These are phyloP conservation scores for Bombus turneri DNA, from an alignment of 1,140 invertebrate species.

Conservation along the genomic window DNA sequence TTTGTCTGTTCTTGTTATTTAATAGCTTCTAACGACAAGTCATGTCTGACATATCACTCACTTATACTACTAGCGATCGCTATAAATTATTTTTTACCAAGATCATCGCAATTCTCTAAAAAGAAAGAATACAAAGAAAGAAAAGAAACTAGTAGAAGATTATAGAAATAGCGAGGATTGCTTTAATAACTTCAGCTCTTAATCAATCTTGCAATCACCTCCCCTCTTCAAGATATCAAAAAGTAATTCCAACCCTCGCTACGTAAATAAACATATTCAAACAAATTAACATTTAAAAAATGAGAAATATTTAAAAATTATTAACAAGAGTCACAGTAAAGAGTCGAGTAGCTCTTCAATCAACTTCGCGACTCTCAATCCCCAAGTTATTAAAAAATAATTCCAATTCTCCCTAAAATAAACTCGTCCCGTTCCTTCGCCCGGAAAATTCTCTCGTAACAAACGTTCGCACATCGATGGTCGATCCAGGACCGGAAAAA, in stretches of 20 bases:
- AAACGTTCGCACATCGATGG: background rate
- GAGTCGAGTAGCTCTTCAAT: background rate
- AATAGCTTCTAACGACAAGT: too few relatives aligned
- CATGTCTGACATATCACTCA: background rate
- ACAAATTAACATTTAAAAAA: background rate
- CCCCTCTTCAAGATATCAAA: background rate
- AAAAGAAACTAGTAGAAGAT: too few relatives aligned
- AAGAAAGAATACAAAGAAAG: too few relatives aligned
- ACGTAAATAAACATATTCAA: too few relatives aligned
- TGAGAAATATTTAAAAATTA: background rate
- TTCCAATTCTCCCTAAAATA: background rate
- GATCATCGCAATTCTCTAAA: too few relatives aligned
- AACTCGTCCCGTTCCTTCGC: background rate
- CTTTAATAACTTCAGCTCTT: too few relatives aligned
- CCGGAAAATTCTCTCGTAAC: background rate
- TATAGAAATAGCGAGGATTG: too few relatives aligned
- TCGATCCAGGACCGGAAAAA: slow-evolving; percentile 23
- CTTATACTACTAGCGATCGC: background rate
- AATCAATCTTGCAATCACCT: background rate
- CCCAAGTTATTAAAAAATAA: background rate
- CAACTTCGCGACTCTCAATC: too few relatives aligned
- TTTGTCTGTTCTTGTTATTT: too few relatives aligned
- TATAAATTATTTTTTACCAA: background rate
- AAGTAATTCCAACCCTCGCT: background rate
- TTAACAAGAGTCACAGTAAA: background rate